Evolutionary conservation across 2,113 vertebrate species (phyloP), one percentile per base, ranked within the genome.

Genomic region (Calidris pygmaea): DNA sequence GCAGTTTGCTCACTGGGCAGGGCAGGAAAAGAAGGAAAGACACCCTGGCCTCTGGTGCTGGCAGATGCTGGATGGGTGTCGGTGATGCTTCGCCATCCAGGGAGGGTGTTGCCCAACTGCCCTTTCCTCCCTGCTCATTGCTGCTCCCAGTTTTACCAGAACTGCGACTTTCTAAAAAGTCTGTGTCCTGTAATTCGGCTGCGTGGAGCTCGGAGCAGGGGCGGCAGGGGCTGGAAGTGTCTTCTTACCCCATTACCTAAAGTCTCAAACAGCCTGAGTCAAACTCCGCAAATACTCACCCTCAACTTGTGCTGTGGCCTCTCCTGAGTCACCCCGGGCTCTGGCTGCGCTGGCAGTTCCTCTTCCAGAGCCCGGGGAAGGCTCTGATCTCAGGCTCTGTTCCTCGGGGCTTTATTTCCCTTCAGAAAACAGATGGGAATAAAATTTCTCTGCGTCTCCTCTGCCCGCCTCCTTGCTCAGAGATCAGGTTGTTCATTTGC

Each of bases 381-480:
- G 27, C 3, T 56, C n/a, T 4, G 27, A 26, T 14, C 4, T 3
- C 71, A 14, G 47, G 52, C 52, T 37, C 39, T 4, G 1, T 65
- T 74, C 70, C 22, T 9, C 41, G 1, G 41, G 39, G 52, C 83
- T 75, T 35, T 8, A 0, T 16, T 68, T 68, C 35, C 84, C 62
- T 41, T 50, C 43, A 15, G 72, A 23, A 55, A 87, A 12, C 55
- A 53, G 55, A 59, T 26, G 47, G 55, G 32, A 47, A 39, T 29
- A n/a, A n/a, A 29, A 56, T 23, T 14, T 20, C n/a, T 12, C 0
- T 3, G 35, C 1, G 1, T 53, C 37, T 53, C 27, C 32, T 29
- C 56, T 55, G 56, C 74, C 56, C 9, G 22, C 65, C 14, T 14
- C 74, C 74, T 45, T 12, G 63, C 63, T 53, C 37, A 3, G 65